These are phyloP conservation scores for Diarsia rubi DNA, from an alignment of 2,888 invertebrate genomes.

Conservation along the genomic window DNA sequence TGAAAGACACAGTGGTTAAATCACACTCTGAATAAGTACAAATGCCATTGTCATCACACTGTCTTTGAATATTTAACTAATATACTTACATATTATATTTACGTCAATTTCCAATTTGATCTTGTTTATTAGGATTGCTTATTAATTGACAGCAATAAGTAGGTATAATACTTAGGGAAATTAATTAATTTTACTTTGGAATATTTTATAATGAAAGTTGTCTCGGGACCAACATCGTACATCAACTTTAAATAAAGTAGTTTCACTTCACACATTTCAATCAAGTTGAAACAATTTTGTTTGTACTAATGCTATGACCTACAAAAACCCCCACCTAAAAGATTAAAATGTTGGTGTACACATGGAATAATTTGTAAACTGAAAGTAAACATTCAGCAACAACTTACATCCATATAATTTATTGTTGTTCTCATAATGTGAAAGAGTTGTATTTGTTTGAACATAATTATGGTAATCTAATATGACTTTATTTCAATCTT, in stretches of 20 bases:
- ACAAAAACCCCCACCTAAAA: neutral
- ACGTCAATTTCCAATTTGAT: neutral
- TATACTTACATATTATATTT: neutral
- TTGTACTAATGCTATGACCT: neutral
- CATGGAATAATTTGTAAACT: neutral
- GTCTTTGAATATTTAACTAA: neutral
- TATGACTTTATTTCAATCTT: conserved; percentile 89
- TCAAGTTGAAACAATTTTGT: neutral
- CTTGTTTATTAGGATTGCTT: neutral
- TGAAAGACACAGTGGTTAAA: neutral
- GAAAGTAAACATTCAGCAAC: neutral
- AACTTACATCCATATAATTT: conserved; percentile 29
- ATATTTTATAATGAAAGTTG: neutral
- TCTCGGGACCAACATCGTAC: rapidly evolving
- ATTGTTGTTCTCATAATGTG: conserved; percentile 34
- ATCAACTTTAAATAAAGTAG: neutral
- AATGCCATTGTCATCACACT: neutral
- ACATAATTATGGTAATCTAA: conserved; percentile 85
- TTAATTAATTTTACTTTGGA: neutral
- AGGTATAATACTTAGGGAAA: neutral
- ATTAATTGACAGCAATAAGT: neutral
- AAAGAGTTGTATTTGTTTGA: conserved; percentile 81
- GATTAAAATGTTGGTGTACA: neutral
- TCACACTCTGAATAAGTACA: neutral
- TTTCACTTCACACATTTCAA: neutral